These are phyloP conservation scores for Odontocerum albicorne DNA, from an alignment of 2,888 invertebrate genomes.

Conservation along the genomic window DNA sequence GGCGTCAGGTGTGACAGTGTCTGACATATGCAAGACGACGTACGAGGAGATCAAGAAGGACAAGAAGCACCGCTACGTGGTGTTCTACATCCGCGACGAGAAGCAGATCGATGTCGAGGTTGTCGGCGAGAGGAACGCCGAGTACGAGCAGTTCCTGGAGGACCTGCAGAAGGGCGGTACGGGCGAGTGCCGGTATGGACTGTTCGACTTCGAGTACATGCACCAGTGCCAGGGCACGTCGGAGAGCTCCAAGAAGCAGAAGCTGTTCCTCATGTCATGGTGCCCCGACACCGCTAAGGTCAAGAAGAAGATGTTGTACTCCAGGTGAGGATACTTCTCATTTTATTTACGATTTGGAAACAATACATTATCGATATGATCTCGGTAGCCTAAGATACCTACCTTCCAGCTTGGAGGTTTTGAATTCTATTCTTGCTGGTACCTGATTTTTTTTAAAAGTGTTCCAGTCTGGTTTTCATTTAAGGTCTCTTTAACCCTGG, in stretches of 20 bases:
- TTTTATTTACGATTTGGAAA: no score
- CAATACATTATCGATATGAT: no score
- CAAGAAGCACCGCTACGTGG: constrained; percentile 95
- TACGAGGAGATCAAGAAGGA: constrained; percentile 98
- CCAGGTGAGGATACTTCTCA: no score
- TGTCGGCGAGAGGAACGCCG: constrained; percentile 85
- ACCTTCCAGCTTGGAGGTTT: no score
- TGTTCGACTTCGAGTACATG: constrained; percentile 98
- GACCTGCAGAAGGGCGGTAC: constrained; percentile 90
- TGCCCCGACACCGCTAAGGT: constrained; percentile 97
- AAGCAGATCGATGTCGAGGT: constrained; percentile 95
- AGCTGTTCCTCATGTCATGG: constrained; percentile 97
- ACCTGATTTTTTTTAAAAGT: no score
- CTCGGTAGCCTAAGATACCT: no score
- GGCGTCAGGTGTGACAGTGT: constrained; percentile 97
- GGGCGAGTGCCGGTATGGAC: constrained; percentile 95
- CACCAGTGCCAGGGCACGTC: constrained; percentile 97
- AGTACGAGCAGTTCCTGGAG: constrained; percentile 92
- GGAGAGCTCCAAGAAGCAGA: constrained; percentile 96
- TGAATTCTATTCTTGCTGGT: no score
- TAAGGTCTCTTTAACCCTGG: no score
- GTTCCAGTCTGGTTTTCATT: no score
- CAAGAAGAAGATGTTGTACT: constrained; percentile 85
- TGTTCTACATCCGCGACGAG: constrained; percentile 94
- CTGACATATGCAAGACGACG: constrained; percentile 91